Percentiles rank a stretch among this genome's conserved stretches.
phyloP scores from a whole-genome alignment of 2,888 invertebrate genomes.

The Oithona nana region DNA sequence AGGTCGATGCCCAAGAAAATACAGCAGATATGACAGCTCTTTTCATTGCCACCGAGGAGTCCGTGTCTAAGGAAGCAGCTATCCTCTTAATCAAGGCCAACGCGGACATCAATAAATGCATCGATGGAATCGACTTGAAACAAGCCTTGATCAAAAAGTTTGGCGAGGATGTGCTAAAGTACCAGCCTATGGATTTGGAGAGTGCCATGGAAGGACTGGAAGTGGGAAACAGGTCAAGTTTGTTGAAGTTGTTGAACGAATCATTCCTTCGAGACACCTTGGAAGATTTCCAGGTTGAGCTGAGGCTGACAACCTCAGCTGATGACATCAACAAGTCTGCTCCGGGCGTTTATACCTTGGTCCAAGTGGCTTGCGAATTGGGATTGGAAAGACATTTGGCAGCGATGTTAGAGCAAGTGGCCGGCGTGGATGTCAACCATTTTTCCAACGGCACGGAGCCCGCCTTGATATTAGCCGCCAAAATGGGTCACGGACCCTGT shows the following conservation, averaged over 20 bases:
- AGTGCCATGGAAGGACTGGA: neutral
- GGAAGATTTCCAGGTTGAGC: neutral
- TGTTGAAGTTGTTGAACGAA: constrained; percentile 2
- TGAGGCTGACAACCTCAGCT: neutral
- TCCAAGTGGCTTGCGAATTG: neutral
- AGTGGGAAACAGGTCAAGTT: neutral
- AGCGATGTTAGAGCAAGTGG: neutral
- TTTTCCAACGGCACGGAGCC: neutral
- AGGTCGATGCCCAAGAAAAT: neutral
- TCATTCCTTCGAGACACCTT: neutral
- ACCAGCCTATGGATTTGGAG: neutral
- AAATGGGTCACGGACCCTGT: neutral
- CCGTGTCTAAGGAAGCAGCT: neutral
- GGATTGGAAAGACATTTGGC: neutral
- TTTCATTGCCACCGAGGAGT: neutral
- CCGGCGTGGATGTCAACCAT: neutral
- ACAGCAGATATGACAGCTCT: neutral
- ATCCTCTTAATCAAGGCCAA: neutral
- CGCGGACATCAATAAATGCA: neutral
- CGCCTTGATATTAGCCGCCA: constrained; percentile 1
- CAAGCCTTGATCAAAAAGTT: neutral
- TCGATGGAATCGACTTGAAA: neutral
- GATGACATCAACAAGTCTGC: neutral
- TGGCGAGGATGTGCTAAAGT: neutral
- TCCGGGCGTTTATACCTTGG: neutral